A percentile compares a stretch with the other conserved stretches of the same genome.
phyloP scores from a whole-genome alignment of 2,888 invertebrate species.

The Plebejus anna region DNA sequence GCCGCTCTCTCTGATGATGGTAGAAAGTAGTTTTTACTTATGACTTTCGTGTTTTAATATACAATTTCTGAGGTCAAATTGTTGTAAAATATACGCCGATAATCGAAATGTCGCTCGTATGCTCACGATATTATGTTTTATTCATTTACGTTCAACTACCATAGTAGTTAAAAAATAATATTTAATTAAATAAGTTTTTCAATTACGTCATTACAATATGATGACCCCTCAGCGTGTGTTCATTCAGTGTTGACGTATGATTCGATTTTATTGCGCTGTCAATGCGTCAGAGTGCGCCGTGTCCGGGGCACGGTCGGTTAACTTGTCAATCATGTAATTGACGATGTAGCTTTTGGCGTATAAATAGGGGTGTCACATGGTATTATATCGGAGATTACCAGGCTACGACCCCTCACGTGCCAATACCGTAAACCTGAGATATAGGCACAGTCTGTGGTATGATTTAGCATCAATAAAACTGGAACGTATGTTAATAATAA shows the following conservation, averaged over 20 bases:
- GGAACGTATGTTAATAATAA: background rate
- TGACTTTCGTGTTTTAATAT: too few relatives aligned
- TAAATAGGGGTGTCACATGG: constrained; percentile 27
- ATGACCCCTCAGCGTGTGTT: constrained; percentile 25
- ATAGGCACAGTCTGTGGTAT: background rate
- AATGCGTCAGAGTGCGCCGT: constrained; percentile 40
- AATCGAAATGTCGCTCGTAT: too few relatives aligned
- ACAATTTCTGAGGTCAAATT: too few relatives aligned
- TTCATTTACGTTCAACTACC: background rate
- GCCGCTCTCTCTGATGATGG: background rate
- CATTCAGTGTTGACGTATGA: constrained; percentile 38
- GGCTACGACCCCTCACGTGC: constrained; percentile 7
- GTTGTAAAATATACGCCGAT: too few relatives aligned
- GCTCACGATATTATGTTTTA: background rate
- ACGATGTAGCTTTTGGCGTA: constrained; percentile 56
- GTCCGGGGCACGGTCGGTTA: constrained; percentile 50
- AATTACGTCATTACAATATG: constrained; percentile 8
- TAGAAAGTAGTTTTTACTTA: background rate
- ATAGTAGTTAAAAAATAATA: background rate
- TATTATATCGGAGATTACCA: constrained; percentile 28
- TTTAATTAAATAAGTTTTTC: background rate
- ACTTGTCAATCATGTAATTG: constrained; percentile 68
- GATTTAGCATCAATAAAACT: background rate
- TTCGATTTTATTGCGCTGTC: constrained; percentile 42
- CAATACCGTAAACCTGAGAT: constrained; percentile 11